Conservation (phyloP, 2,888 invertebrate genomes). For the Endomychus coccineus region DNA sequence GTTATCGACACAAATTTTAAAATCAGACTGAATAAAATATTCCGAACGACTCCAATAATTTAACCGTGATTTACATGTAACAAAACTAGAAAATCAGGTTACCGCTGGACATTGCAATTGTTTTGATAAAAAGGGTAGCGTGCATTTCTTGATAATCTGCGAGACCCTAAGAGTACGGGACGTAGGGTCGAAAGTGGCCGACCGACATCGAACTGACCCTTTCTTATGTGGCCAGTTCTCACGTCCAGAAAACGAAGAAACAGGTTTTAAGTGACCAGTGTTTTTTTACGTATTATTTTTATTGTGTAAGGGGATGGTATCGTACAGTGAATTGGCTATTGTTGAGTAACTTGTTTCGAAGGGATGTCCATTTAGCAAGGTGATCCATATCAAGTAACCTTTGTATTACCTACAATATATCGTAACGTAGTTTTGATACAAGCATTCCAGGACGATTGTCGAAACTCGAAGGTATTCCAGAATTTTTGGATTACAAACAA, state of each 20-base stretch:
- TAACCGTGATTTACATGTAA: slow-evolving; percentile 25
- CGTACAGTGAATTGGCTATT: slow-evolving; percentile 3
- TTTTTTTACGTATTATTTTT: slow-evolving; percentile 17
- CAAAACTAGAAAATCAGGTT: slow-evolving; percentile 42
- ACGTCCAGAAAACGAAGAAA: slow-evolving; percentile 27
- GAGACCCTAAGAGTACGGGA: slow-evolving; percentile 9
- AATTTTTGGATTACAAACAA: too few relatives aligned
- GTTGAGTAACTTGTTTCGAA: slow-evolving; percentile 12
- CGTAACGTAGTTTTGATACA: too few relatives aligned
- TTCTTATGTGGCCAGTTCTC: slow-evolving; percentile 30
- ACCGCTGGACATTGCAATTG: slow-evolving; percentile 36
- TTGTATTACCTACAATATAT: too few relatives aligned
- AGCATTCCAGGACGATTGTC: too few relatives aligned
- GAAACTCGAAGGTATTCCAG: too few relatives aligned
- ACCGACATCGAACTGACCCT: slow-evolving; percentile 29
- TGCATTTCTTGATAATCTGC: slow-evolving; percentile 24
- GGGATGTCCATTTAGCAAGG: slow-evolving; percentile 5
- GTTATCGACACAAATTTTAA: slow-evolving; percentile 33
- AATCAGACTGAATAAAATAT: slow-evolving; percentile 37
- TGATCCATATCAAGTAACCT: too few relatives aligned
- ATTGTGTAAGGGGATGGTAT: slow-evolving; percentile 6
- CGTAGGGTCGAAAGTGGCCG: slow-evolving; percentile 17
- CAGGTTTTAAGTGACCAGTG: slow-evolving; percentile 37
- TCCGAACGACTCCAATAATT: slow-evolving; percentile 25
- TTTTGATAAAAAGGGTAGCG: slow-evolving; percentile 29